These are phyloP conservation scores for Toxotes jaculatrix DNA, from an alignment of 2,113 vertebrate genomes.

Conservation along the genomic window DNA sequence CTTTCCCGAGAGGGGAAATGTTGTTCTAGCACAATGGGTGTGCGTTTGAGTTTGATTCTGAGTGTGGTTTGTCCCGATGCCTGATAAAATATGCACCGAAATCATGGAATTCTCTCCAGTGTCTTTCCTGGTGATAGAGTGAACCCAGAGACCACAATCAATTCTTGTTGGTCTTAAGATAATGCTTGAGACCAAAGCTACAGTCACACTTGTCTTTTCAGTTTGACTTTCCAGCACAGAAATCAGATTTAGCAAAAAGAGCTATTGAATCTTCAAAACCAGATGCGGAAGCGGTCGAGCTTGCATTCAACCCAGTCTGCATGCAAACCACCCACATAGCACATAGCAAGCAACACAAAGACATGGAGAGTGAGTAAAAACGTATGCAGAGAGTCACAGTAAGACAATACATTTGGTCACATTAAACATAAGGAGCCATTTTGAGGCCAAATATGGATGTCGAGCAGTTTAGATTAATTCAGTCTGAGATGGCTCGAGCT, in stretches of 20 bases:
- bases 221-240: background rate
- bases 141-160: constrained; percentile 49
- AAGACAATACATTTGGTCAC: background rate
- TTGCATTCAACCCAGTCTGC: constrained; percentile 22
- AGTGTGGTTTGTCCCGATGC: constrained; percentile 60
- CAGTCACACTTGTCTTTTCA: constrained; percentile 23
- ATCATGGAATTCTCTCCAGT: constrained; percentile 36
- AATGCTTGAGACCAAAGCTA: constrained; percentile 31
- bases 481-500: background rate
- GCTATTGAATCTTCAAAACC: constrained; percentile 11
- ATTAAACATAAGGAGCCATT: background rate
- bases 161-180: constrained; percentile 22
- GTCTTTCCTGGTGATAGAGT: constrained; percentile 42
- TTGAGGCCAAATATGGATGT: background rate
- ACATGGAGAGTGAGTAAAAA: background rate
- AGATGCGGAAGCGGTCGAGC: background rate
- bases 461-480: background rate
- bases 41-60: constrained; percentile 55
- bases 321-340: constrained; percentile 35
- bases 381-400: background rate
- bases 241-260: constrained; percentile 31
- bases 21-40: constrained; percentile 38
- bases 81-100: constrained; percentile 51
- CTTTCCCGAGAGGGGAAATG: constrained; percentile 7
- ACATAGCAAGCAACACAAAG: background rate